A percentile compares a stretch with the other conserved stretches of the same genome.
Conservation (phyloP, 53 echinoderm and acorn worm species). For the Henricia sp. region DNA sequence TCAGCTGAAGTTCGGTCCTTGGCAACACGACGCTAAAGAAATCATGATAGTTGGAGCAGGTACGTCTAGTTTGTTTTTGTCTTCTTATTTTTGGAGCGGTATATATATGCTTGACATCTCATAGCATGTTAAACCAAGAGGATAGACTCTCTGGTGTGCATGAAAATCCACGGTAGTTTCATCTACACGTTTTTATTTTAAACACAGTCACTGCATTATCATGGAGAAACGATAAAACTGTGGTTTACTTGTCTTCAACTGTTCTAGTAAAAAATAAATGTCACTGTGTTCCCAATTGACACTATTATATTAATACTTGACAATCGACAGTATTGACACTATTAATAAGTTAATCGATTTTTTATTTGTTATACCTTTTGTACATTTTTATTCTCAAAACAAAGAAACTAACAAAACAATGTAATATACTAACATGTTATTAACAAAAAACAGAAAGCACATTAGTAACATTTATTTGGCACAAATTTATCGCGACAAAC, state of each 20-base stretch:
- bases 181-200: not conserved
- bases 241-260: not conserved
- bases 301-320: no score
- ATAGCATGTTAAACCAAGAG: not conserved
- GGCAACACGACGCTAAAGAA: conserved; percentile 94
- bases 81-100: not conserved
- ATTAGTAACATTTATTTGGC: no score
- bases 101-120: conserved; percentile 14
- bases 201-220: no score
- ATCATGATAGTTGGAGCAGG: conserved; percentile 79
- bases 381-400: no score
- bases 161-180: not conserved
- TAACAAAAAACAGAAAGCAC: no score
- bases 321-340: no score
- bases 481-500: no score
- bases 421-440: no score
- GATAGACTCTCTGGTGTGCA: not conserved
- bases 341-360: no score
- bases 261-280: not conserved
- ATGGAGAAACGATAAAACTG: not conserved
- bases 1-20: conserved; percentile 90
- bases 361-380: no score
- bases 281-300: no score
- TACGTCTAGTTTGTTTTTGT: not conserved
- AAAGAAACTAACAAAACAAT: no score